Conservation (phyloP, 2,888 invertebrate species). For the Ypsolopha sequella region DNA sequence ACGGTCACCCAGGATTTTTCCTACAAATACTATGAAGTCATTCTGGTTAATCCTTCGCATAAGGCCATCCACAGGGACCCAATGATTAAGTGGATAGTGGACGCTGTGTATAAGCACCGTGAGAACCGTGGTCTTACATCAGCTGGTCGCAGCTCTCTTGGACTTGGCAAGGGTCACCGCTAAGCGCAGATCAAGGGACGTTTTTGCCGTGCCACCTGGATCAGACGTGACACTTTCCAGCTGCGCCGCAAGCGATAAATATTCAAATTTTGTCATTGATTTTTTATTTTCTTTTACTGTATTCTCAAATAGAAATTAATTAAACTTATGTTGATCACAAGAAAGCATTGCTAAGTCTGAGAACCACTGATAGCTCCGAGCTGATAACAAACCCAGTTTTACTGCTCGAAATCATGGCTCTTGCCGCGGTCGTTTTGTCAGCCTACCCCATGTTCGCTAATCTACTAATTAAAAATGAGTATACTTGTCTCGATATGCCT, state of each 20-base stretch:
- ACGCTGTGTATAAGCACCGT: conserved; percentile 97
- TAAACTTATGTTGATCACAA: too few relatives aligned
- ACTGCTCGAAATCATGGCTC: too few relatives aligned
- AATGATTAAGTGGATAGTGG: conserved; percentile 98
- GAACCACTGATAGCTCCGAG: too few relatives aligned
- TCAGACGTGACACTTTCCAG: conserved; percentile 92
- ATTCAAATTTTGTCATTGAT: conserved; percentile 33
- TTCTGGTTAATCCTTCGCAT: conserved; percentile 92
- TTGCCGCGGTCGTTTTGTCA: too few relatives aligned
- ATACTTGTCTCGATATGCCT: too few relatives aligned
- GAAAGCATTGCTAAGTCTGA: too few relatives aligned
- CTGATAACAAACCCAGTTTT: too few relatives aligned
- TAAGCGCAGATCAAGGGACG: conserved; percentile 97
- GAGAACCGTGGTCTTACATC: conserved; percentile 98
- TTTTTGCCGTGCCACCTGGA: conserved; percentile 95
- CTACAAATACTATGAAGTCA: conserved; percentile 98
- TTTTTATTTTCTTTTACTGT: conserved; percentile 39
- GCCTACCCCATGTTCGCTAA: too few relatives aligned
- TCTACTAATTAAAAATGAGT: too few relatives aligned
- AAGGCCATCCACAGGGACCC: conserved; percentile 97
- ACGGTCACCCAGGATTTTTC: conserved; percentile 99
- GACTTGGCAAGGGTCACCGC: conserved; percentile 94
- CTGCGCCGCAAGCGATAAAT: conserved; percentile 96
- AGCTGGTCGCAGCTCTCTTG: conserved; percentile 95
- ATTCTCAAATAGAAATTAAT: conserved; percentile 37